These are phyloP conservation scores for Hypena proboscidalis DNA, from an alignment of 2,888 invertebrate species.

Conservation along the genomic window DNA sequence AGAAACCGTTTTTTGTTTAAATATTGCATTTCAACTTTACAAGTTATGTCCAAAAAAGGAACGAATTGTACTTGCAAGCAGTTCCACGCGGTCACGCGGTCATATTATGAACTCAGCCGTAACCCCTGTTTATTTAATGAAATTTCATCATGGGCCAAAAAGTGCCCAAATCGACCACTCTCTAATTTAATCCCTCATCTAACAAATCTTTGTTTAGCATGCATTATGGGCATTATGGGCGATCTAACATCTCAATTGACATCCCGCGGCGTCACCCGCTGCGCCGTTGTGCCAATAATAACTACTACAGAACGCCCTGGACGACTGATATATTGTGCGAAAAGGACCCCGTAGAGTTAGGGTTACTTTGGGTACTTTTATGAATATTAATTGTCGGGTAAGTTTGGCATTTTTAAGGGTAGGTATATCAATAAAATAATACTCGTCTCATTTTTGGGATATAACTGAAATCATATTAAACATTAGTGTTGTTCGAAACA, in stretches of 20 bases:
- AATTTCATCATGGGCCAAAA: neutral
- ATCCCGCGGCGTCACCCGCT: conserved; percentile 52
- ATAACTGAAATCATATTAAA: no score
- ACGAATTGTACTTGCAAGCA: no score
- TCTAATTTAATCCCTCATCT: conserved; percentile 10
- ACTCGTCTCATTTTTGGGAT: no score
- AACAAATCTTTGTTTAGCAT: conserved; percentile 15
- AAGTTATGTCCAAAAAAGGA: no score
- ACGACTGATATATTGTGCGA: conserved; percentile 29
- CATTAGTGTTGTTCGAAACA: no score
- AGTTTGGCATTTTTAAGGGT: neutral
- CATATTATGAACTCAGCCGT: no score
- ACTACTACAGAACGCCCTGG: conserved; percentile 27
- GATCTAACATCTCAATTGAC: conserved; percentile 48
- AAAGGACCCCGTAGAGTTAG: conserved; percentile 15
- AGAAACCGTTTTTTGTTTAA: no score
- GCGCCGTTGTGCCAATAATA: conserved; percentile 48
- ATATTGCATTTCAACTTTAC: no score
- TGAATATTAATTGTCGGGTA: conserved; percentile 21
- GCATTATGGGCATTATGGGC: conserved; percentile 10
- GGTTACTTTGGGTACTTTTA: conserved; percentile 9
- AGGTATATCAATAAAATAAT: no score
- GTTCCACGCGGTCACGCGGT: no score
- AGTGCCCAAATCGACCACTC: conserved; percentile 10
- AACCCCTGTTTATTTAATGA: neutral